phyloP scores from a whole-genome alignment of 2,797 vertebrate species.

The Amphiprion clarkii region DNA sequence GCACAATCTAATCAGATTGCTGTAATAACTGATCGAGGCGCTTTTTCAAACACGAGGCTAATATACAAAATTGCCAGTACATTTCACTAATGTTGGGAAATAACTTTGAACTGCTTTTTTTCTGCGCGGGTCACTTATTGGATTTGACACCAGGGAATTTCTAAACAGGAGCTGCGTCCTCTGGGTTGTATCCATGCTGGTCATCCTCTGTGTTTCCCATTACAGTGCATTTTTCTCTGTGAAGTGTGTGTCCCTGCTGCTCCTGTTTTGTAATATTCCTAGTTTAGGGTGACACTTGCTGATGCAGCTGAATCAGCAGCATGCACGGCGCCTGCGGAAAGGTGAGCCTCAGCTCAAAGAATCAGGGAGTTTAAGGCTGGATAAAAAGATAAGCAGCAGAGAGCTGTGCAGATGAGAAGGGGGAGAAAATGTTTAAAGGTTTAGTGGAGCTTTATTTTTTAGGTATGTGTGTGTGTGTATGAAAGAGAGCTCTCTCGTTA shows the following conservation, averaged over 20 bases:
- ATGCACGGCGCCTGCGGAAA: constrained; percentile 15
- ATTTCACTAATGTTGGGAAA: no score
- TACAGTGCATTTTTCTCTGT: background rate
- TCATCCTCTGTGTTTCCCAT: constrained; percentile 15
- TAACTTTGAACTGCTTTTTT: no score
- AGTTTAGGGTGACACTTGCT: constrained; percentile 39
- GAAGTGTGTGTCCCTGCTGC: constrained; percentile 9
- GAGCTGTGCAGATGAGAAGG: constrained; percentile 51
- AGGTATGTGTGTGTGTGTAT: constrained; percentile 14
- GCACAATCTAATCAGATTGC: background rate
- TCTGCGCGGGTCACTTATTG: no score
- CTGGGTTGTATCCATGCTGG: constrained; percentile 7
- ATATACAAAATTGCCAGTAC: no score
- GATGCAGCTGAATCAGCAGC: constrained; percentile 48
- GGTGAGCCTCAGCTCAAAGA: constrained; percentile 53
- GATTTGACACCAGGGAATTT: no score
- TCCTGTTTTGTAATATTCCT: constrained; percentile 7
- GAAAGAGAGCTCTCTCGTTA: constrained; percentile 25
- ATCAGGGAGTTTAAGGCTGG: constrained; percentile 53
- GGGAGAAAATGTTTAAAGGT: constrained; percentile 54
- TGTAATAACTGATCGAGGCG: background rate
- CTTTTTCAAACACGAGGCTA: no score
- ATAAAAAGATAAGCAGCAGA: constrained; percentile 64
- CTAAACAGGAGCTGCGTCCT: background rate
- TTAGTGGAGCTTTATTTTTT: constrained; percentile 51